A percentile compares a stretch with the other conserved stretches of the same genome.
Conservation (phyloP, 2,797 vertebrate genomes). For the Labroides dimidiatus region DNA sequence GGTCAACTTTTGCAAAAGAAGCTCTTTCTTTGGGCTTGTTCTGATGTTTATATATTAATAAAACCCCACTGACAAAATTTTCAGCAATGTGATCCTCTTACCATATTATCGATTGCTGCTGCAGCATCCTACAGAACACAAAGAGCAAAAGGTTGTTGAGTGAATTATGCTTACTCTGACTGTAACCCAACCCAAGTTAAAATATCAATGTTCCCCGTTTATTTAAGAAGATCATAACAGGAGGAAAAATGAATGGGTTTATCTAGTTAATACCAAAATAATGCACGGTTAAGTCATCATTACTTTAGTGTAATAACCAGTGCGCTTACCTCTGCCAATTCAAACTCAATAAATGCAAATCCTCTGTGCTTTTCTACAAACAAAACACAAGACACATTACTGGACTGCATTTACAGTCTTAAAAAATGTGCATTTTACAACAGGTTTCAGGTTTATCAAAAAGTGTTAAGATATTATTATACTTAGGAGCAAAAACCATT, state of each 20-base stretch:
- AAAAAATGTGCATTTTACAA: not conserved
- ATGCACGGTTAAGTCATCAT: not conserved
- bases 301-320: not conserved
- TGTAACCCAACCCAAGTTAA: too few relatives aligned
- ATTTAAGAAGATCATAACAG: too few relatives aligned
- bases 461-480: too few relatives aligned
- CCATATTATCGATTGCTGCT: conserved; percentile 98
- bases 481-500: not conserved
- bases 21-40: not conserved
- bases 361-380: conserved; percentile 95
- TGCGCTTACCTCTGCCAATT: conserved; percentile 92
- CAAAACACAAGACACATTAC: conserved; percentile 19
- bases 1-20: not conserved
- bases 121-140: conserved; percentile 90
- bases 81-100: conserved; percentile 64
- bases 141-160: not conserved
- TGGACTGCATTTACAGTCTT: too few relatives aligned
- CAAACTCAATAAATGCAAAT: conserved; percentile 97
- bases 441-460: not conserved
- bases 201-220: too few relatives aligned
- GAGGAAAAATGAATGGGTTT: too few relatives aligned
- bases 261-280: too few relatives aligned
- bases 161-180: too few relatives aligned
- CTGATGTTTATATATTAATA: not conserved
- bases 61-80: not conserved